Base-by-base conservation (phyloP, 2,113 vertebrate genomes). In the Sterrhoptilus dennistouni region DNA sequence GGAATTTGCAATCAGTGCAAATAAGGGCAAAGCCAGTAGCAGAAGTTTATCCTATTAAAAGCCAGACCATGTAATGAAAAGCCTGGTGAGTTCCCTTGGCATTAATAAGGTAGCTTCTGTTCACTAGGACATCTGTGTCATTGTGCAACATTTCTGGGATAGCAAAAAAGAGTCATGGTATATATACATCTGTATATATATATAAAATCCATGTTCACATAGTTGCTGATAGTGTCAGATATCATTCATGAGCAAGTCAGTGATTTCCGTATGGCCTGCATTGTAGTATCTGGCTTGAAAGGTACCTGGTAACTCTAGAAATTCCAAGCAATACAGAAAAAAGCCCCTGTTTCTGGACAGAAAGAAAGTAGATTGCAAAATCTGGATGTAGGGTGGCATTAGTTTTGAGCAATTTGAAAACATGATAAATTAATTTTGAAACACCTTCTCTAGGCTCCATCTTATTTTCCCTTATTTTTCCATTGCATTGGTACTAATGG, bases 171-270 rank as follows among this genome's bases (percentile, higher is more conserved):
- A 22, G 5, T 72, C 22, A 11, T 14, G 21, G 13, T 50, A 2
- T 27, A 8, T 31, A 27, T 5, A 19, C 2, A 0, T 36, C 5
- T 60, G 5, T 16, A 1, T 4, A 27, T 7, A 9, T 12, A 2
- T 64, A 36, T 42, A 23, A 20, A 49, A 68, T 28, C 19, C 31
- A 19, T 19, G 24, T 45, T 83, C 33, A 54, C 15, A 19, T 12
- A 60, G 33, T 8, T 50, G 38, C 31, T 90, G 36, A 65, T 35
- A 47, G 4, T 35, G 23, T 57, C 53, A 70, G 14, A 40, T 63
- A 42, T 4, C 5, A 38, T 22, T 36, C 21, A 23, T 10, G 18
- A 84, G 6, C 33, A 84, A 65, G 24, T 77, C n/a, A 60, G 40
- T 45, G 22, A 36, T 63, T 82, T 82, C n/a, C 12, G 27, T 31